Evolutionary conservation across 53 echinoderm and acorn worm species (phyloP).

Genomic region (Holothuria leucospilota): DNA sequence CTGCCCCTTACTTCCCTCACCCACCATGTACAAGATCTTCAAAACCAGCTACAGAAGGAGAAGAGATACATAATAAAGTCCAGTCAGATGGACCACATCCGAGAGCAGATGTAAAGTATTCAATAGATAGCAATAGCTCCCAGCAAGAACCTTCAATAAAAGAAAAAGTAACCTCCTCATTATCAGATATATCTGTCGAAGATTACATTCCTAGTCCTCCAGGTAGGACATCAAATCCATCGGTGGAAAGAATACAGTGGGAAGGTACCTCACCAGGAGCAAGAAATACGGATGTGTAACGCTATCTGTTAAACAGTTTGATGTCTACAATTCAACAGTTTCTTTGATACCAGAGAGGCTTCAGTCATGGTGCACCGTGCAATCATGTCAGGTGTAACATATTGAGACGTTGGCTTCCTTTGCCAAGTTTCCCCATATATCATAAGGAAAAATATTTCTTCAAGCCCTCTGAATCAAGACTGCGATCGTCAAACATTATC

Average conservation of each 20-base stretch:
- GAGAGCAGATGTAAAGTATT: neutral
- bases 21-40: conserved; percentile 56
- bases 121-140: conserved; percentile 28
- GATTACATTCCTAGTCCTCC: conserved; percentile 82
- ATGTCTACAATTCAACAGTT: no score
- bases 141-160: conserved; percentile 62
- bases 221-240: conserved; percentile 46
- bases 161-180: conserved; percentile 76
- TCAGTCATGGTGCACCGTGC: no score
- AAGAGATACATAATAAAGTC: conserved; percentile 20
- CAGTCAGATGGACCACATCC: neutral
- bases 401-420: no score
- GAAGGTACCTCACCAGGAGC: conserved; percentile 37
- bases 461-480: no score
- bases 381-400: no score
- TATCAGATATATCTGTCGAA: conserved; percentile 94
- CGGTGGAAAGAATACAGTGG: conserved; percentile 49
- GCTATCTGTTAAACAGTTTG: no score
- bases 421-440: no score
- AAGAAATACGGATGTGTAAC: conserved; percentile 46
- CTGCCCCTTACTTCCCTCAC: conserved; percentile 74
- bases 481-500: no score
- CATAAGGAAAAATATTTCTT: no score
- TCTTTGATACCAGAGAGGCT: no score
- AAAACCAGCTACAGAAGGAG: conserved; percentile 16